Base-by-base conservation (phyloP, 2,113 vertebrate genomes). In the Barnardius zonarius region DNA sequence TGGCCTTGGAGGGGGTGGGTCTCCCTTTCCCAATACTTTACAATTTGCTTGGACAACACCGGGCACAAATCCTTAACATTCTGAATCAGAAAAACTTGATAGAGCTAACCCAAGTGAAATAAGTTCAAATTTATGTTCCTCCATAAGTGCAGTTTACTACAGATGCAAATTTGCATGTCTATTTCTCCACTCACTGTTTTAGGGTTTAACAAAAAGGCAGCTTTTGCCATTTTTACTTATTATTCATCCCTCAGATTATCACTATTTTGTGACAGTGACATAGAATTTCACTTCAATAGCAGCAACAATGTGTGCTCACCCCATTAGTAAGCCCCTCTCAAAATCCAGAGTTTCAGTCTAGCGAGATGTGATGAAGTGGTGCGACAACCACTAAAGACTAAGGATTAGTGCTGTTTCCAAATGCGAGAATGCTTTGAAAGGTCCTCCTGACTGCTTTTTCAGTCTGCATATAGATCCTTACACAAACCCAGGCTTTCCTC, bases 31-130 rank as follows among this genome's bases (percentile, higher is more conserved):
- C 81, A 55, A 33, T 14, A 33, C 46, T 95, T 91, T 15, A 69
- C 54, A 85, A 67, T 92, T 96, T 93, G 51, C 90, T 81, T 74
- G 81, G 86, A 73, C 80, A 83, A 93, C 20, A 63, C 59, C 85
- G 84, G 74, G 90, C 94, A 93, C 23, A 59, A 93, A 82, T 59
- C 54, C 66, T 94, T 92, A 93, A 83, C 43, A 91, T 90, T 84
- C 88, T 91, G 75, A 67, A 93, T 62, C 5, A 57, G 61, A 74
- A 90, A 63, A 73, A 62, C 74, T 94, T 39, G 4, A 17, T 15
- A 35, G 52, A 48, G 64, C 82, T 92, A 64, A 78, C 73, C 59
- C 77, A 55, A 61, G 14, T 31, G 66, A 87, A 94, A 51, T 5
- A n/a, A 92, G 75, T 70, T 95, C 78, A 74, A 27, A 77, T 80